Conservation (phyloP, 2,113 vertebrate genomes). For the Tinamus guttatus region DNA sequence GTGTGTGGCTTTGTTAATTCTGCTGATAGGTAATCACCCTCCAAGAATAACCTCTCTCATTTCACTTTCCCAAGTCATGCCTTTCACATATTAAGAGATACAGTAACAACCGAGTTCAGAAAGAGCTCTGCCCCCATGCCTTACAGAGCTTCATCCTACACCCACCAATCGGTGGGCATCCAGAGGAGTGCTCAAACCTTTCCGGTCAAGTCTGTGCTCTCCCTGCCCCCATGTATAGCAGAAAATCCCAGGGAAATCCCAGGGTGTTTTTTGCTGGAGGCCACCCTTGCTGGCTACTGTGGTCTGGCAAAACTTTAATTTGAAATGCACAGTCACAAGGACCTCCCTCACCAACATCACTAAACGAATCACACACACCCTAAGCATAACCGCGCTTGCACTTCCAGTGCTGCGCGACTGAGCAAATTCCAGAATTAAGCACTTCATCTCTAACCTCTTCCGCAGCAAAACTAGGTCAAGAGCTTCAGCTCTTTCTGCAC, state of each 20-base stretch:
- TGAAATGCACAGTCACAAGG: not conserved
- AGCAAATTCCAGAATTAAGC: not conserved
- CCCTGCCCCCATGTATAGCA: not conserved
- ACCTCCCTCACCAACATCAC: not conserved
- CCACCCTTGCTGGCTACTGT: not conserved
- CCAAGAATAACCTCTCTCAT: not conserved
- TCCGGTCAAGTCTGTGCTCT: not conserved
- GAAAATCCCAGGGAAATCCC: not conserved
- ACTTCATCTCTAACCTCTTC: not conserved
- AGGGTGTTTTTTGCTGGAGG: not conserved
- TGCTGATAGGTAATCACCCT: not conserved
- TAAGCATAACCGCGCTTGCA: accelerated
- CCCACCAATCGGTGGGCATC: not conserved
- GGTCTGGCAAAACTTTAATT: not conserved
- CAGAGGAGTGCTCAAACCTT: not conserved
- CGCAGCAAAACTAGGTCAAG: not conserved
- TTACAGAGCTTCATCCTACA: not conserved
- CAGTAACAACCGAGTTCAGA: not conserved
- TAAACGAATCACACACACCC: accelerated
- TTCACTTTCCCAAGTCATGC: not conserved
- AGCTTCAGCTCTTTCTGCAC: not conserved
- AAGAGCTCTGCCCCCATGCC: not conserved
- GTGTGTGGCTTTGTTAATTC: not conserved
- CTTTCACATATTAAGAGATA: not conserved
- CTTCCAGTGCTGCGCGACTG: not conserved